phyloP scores from a whole-genome alignment of 1,140 invertebrate species.

The Mycetomoellerius zeteki region DNA sequence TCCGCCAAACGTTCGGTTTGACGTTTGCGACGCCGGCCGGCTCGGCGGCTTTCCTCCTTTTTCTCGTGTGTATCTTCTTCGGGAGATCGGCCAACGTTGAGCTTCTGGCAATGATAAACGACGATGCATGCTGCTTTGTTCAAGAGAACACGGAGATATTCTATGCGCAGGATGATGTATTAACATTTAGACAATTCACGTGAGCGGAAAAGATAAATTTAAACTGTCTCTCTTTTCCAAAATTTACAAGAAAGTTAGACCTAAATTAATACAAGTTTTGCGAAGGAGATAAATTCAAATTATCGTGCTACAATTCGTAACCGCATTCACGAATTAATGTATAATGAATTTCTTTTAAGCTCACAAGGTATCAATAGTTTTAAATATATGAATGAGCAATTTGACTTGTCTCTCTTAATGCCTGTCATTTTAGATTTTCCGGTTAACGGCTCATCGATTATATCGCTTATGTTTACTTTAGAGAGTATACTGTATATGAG shows the following conservation, averaged over 20 bases:
- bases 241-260: slow-evolving; percentile 9
- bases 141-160: background rate
- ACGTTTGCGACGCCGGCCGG: slow-evolving; percentile 35
- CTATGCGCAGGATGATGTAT: slow-evolving; percentile 14
- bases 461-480: background rate
- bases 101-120: slow-evolving; percentile 1
- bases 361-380: background rate
- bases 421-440: slow-evolving; percentile 25
- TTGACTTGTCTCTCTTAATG: slow-evolving; percentile 1
- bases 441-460: slow-evolving; percentile 21
- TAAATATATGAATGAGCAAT: background rate
- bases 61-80: slow-evolving; percentile 4
- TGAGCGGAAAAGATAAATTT: background rate
- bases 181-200: background rate
- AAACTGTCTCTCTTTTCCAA: background rate
- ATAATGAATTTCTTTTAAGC: background rate
- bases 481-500: background rate
- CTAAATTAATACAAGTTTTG: background rate
- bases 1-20: slow-evolving; percentile 28
- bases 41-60: slow-evolving; percentile 26
- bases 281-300: background rate
- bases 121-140: background rate
- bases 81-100: background rate
- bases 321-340: background rate
- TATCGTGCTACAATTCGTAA: background rate